Evolutionary conservation across 2,113 vertebrate species (phyloP), one percentile per base, ranked within the genome.

Genomic region (Pimephales promelas): DNA sequence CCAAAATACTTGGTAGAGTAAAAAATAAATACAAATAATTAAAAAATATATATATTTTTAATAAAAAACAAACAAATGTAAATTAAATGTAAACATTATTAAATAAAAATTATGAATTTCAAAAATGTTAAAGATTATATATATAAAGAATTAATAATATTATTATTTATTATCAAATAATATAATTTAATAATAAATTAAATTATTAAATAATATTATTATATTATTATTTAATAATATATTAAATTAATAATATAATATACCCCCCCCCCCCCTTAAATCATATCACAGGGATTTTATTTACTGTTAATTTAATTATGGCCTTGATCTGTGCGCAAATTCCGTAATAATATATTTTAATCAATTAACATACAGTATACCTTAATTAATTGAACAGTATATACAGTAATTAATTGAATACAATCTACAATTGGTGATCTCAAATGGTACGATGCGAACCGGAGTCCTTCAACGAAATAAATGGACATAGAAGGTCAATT

Each of bases 401-500:
- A 40, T 43, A 52, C 49, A 20, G 49, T 52, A 70, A 43, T 43
- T 71, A 14, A 71, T 0, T 6, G 11, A 45, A 45, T 43, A 71
- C 2, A 71, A 71, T 71, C 20, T 59, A n/a, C 56, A 59, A 24
- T 61, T 10, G 20, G 5, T 54, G 2, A 40, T 28, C 40, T 49
- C 64, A 45, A n/a, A 34, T 3, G 6, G 22, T 45, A 52, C 36
- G 34, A 52, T 9, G 31, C 47, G n/a, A 79, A 57, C 59, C 14
- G 49, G n/a, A 76, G 31, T 75, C 43, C 24, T 85, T 61, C 52
- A 71, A 34, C 68, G 71, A 52, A 26, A 75, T 52, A 26, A 20
- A 54, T 74, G 54, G 36, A 83, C 62, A 79, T 28, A 78, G 9
- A 64, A 76, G 72, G 71, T 56, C 52, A 84, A 36, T 22, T 66